A percentile compares a stretch with the other conserved stretches of the same genome.
These are phyloP conservation scores for Australoheros facetus DNA, from an alignment of 2,797 vertebrate species.

Conservation along the genomic window DNA sequence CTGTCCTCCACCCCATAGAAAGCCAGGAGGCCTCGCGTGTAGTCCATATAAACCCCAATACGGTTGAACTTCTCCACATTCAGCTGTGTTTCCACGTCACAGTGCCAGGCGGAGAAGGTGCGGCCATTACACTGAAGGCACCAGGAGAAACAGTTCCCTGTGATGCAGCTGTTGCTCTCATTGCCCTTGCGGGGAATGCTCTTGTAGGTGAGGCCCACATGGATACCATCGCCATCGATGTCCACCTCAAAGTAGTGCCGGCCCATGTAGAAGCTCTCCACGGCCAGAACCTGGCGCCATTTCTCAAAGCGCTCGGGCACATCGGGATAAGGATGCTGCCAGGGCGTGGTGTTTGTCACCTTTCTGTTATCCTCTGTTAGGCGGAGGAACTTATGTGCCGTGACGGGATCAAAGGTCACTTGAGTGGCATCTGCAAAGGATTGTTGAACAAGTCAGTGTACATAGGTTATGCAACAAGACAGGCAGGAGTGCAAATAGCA, in stretches of 20 bases:
- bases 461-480: neutral
- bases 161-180: conserved; percentile 83
- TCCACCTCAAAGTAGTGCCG: conserved; percentile 85
- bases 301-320: conserved; percentile 80
- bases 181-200: conserved; percentile 82
- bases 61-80: conserved; percentile 70
- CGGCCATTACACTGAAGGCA: conserved; percentile 84
- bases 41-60: conserved; percentile 82
- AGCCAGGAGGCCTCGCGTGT: conserved; percentile 67
- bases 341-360: conserved; percentile 84
- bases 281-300: conserved; percentile 83
- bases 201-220: conserved; percentile 83
- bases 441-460: neutral
- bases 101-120: conserved; percentile 86
- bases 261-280: conserved; percentile 85
- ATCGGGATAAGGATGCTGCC: conserved; percentile 85
- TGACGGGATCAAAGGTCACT: conserved; percentile 72
- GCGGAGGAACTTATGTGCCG: conserved; percentile 87
- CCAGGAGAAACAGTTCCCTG: conserved; percentile 85
- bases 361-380: conserved; percentile 84
- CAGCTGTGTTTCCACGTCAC: conserved; percentile 78
- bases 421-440: conserved; percentile 61
- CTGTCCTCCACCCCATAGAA: conserved; percentile 78
- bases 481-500: neutral
- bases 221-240: conserved; percentile 79